Evolutionary conservation across 2,888 invertebrate species (phyloP), one percentile per base, ranked within the genome.

Genomic region (Aphrophora alni): DNA sequence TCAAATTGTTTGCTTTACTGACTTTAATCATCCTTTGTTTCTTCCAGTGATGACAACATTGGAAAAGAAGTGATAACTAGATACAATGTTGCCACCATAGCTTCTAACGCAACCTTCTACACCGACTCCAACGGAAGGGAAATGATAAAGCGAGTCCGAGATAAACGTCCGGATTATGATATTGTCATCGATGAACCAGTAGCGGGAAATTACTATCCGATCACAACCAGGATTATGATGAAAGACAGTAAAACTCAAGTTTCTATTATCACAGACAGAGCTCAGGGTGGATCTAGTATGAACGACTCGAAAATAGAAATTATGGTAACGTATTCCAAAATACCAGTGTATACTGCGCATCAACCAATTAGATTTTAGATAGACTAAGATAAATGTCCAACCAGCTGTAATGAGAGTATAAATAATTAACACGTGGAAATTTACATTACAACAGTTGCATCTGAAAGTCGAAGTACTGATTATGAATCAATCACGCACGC

Each of bases 81-180:
- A 79, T 98, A 95, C 85, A 89, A 89, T 10, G 93, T 89, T 0
- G 90, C 93, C 0, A 88, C 91, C 28, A 87, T 96, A 0, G 85
- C 90, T 0, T 92, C 93, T 0, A 89, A 91, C 0, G 91, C 91
- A 0, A 89, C 89, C 0, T 98, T 98, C 87, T 97, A 93, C 87
- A 98, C 98, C 0, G 99, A 99, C 87, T 94, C 97, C 0, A 99
- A 98, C 87, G 98, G 98, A 0, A 90, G 98, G 14, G 95, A 98
- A 87, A 92, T 95, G 87, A 85, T 98, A 24, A 91, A 93, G 85
- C 89, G 98, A 38, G 90, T 90, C 12, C 87, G 92, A 26, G 90
- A 95, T 86, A 89, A 90, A 81, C 89, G 97, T 12, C 93, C 95
- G 0, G 93, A 95, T 0, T 98, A 94, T 92, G 90, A 91, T 26